Evolutionary conservation across 2,113 vertebrate species (phyloP).

Genomic region (Lethenteron reissneri): DNA sequence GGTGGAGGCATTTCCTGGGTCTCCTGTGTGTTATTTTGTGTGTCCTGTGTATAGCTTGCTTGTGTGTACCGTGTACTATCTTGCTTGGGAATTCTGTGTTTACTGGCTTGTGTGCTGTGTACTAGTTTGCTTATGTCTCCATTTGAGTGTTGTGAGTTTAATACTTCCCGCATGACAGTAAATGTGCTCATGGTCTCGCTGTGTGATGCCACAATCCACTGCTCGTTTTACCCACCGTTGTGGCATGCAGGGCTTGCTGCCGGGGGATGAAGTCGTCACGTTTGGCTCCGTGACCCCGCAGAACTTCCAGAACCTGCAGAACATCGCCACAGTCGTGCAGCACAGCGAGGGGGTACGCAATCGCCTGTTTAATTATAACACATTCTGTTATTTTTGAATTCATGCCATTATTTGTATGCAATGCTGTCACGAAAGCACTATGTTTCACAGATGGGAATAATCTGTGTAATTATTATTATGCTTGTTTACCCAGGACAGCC

Average conservation of each 20-base stretch:
- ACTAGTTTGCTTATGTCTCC: too few species aligned
- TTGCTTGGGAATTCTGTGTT: too few species aligned
- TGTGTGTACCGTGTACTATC: too few species aligned
- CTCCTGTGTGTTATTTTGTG: too few species aligned
- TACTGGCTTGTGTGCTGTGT: too few species aligned
- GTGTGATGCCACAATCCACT: too few species aligned
- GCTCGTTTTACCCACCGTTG: background rate
- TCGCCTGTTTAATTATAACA: accelerated
- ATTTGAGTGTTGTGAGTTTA: too few species aligned
- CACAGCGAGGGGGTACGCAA: conserved; percentile 64
- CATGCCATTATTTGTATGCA: too few species aligned
- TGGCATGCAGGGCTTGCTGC: conserved; percentile 39
- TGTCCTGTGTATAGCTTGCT: too few species aligned
- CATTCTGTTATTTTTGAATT: background rate
- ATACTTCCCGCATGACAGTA: too few species aligned
- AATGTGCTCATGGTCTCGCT: too few species aligned
- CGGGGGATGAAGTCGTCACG: conserved; percentile 55
- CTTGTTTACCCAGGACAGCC: background rate
- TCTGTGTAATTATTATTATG: background rate
- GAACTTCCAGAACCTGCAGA: conserved; percentile 74
- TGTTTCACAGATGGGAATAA: background rate
- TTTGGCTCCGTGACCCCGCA: conserved; percentile 62
- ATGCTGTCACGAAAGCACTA: background rate
- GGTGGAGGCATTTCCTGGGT: too few species aligned
- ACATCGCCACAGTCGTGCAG: conserved; percentile 60